phyloP scores from a whole-genome alignment of 2,113 vertebrate species.

The Rhinichthys klamathensis region DNA sequence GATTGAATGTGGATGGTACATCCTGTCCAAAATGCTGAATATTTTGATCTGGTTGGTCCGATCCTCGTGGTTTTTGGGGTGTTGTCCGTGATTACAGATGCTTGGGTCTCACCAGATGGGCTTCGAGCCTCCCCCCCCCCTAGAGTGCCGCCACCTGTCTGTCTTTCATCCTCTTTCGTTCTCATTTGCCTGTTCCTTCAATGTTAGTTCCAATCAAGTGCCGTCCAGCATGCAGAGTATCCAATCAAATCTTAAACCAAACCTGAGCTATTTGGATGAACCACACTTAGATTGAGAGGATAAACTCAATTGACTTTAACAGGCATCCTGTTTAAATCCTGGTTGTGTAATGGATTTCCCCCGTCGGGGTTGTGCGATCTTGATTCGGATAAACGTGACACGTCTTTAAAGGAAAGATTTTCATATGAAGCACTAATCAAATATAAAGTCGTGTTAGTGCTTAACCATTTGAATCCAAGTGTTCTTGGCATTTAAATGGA shows the following conservation, averaged over 20 bases:
- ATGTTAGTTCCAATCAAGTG: constrained; percentile 31
- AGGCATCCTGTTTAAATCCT: constrained; percentile 7
- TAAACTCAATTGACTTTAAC: constrained; percentile 42
- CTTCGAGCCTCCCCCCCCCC: constrained; percentile 23
- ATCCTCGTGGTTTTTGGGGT: not conserved
- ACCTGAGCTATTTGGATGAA: constrained; percentile 57
- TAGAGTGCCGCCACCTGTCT: constrained; percentile 47
- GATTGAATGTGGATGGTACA: not conserved
- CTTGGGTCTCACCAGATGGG: constrained; percentile 42
- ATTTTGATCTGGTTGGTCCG: constrained; percentile 3
- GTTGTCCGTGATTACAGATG: constrained; percentile 42
- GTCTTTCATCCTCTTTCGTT: not conserved
- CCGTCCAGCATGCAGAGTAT: constrained; percentile 51
- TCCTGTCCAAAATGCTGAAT: constrained; percentile 19
- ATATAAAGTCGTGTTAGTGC: not conserved
- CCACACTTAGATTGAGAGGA: constrained; percentile 57
- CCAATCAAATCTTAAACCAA: constrained; percentile 56
- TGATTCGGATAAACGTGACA: not conserved
- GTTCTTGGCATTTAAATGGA: constrained; percentile 16
- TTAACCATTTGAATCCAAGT: not conserved
- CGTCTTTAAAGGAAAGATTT: not conserved
- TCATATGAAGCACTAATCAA: not conserved
- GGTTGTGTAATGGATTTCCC: constrained; percentile 38
- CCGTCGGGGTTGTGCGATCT: not conserved
- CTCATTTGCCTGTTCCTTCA: not conserved